Conservation (phyloP, 2,113 vertebrate genomes). For the Malurus cyaneus region DNA sequence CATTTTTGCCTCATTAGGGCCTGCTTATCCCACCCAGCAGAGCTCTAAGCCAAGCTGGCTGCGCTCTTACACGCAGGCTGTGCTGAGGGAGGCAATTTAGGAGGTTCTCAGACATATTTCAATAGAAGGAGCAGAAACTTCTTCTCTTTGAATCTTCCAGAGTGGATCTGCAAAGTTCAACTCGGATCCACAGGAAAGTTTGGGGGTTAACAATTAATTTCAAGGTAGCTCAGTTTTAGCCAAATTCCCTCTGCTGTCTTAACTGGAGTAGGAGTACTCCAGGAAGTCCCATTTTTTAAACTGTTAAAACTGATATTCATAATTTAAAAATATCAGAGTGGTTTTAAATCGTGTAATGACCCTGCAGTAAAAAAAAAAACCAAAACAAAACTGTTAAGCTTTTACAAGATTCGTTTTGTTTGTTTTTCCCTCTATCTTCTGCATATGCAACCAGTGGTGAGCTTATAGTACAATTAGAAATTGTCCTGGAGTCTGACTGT, state of each 20-base stretch:
- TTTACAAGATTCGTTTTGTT: neutral
- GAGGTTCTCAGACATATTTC: rapidly evolving
- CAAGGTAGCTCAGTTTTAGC: neutral
- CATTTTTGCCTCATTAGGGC: neutral
- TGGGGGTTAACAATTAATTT: neutral
- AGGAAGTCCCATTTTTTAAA: neutral
- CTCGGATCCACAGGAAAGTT: neutral
- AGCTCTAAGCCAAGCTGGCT: neutral
- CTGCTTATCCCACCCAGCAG: neutral
- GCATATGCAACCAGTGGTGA: neutral
- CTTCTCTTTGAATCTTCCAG: neutral
- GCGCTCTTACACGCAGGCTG: neutral
- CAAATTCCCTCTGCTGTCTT: neutral
- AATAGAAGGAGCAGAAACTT: neutral
- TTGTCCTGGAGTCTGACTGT: neutral
- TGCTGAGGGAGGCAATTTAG: neutral
- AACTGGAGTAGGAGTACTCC: neutral
- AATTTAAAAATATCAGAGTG: neutral
- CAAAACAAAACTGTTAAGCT: neutral
- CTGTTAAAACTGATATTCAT: neutral
- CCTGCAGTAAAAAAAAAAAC: neutral
- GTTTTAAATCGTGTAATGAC: neutral
- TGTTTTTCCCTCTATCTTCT: neutral
- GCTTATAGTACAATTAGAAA: neutral
- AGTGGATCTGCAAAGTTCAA: neutral